Evolutionary conservation across 1,140 invertebrate species (phyloP), one percentile per base, ranked within the genome.

Genomic region (Bombus sibiricus): DNA sequence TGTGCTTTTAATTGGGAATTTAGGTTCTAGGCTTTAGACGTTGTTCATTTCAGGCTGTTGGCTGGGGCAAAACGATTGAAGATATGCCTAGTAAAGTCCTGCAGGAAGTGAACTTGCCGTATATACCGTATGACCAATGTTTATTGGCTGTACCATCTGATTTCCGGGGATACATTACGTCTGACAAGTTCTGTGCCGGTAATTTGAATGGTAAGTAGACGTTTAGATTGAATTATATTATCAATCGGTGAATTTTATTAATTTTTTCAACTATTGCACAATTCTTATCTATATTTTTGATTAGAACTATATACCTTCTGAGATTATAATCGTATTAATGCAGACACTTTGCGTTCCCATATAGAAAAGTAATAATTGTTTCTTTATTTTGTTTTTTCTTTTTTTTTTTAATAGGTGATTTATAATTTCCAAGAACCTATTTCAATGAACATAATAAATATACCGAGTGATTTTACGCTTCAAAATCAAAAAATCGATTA

Each of bases 161-260:
- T 68, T 92, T 93, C 72, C 81, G 78, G 28, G 88, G 86, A 34
- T 92, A 68, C 59, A 85, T 93, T 47, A 93, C 91, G 13, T 64
- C 85, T 15, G 92, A 92, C 72, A 93, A 93, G 68, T 93, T 93
- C 59, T 92, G 92, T 41, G 92, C 92, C 77, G 92, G 90, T 15
- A 85, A 81, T 34, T 72, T 88, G 53, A 93, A 93, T 57, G 92
- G 90, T 93, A 66, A 89, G 85, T 92, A 10, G 18, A 25, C 5
- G 22, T 22, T 28, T 12, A 32, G 34, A 18, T n/a, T 18, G 13
- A 47, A 13, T n/a, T 77, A 18, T 8, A n/a, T 62, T n/a, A 13
- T 62, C 2, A 62, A 62, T 13, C 28, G 10, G 5, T 18, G 47
- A 18, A 18, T 53, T 53, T 53, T 53, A 53, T 53, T 53, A 22